Evolutionary conservation across 2,888 invertebrate genomes (phyloP), one percentile per base, ranked within the genome.

Genomic region (Volucella inanis): DNA sequence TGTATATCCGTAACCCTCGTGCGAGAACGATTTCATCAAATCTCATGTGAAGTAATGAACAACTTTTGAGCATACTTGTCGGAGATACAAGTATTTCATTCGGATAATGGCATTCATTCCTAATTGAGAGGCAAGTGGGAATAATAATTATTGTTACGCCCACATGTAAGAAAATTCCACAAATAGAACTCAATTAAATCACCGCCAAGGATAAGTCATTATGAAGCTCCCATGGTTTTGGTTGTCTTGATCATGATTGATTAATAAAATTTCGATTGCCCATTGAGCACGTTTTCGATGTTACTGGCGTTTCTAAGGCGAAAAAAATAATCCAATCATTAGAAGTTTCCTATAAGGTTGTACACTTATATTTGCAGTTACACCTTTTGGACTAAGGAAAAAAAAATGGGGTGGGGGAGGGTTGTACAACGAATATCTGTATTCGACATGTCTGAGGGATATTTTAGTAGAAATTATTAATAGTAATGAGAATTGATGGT

Each of bases 221-320:
- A 81, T 31, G 71, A 50, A 55, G 72, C 62, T 52, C 70, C 76
- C 64, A 67, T 76, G 62, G 76, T 76, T 72, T 81, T 39, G 57
- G 39, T 10, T 45, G 38, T 38, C 68, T 62, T 81, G 76, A 85
- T 85, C 67, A 77, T 81, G 85, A 85, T 85, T 85, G 81, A 85
- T 85, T 85, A 85, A 85, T 81, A 81, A 81, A 85, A 85, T 81
- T 85, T 81, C 76, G 85, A 85, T 77, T 85, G 85, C 81, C 81
- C 85, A 85, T 81, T 85, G 85, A 81, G 85, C 85, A 85, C 85
- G 85, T 85, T 81, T 77, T 59, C 77, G 71, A 68, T 64, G 77
- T 62, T 72, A 81, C 77, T 81, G 71, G 72, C 68, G 77, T 62
- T 77, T 85, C 77, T 41, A 22, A n/a, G 57, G 57, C 45, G 71